Evolutionary conservation across 2,113 vertebrate genomes (phyloP), one percentile per base, ranked within the genome.

Genomic region (Istiophorus platypterus): DNA sequence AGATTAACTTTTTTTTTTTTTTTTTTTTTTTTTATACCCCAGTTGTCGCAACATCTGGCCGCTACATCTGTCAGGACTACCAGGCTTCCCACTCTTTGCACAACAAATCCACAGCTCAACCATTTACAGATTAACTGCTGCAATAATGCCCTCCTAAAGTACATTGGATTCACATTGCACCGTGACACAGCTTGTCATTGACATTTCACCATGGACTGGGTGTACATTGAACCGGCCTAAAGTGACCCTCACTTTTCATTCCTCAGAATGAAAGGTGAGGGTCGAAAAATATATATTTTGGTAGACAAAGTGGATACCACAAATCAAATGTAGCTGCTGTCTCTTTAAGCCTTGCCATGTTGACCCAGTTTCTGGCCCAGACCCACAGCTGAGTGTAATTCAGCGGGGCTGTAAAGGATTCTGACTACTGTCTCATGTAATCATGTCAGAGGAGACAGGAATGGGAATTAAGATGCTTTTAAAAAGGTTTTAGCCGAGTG

Each of bases 291-390:
- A 45, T 34, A 2, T 85, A 37, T 59, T 27, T 61, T 70, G 49
- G 24, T 31, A 54, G 26, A 71, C 22, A 26, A 85, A 82, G 68
- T 68, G 79, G 64, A 72, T 76, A 45, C 58, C 59, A 39, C 22
- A 20, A 54, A 87, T 92, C 80, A 76, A 54, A 64, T 75, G 39
- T 29, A 72, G 56, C 41, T 57, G 64, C 83, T 87, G 84, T 85
- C 81, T 71, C 92, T 92, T 94, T 94, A 93, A 94, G 90, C 72
- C 80, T 84, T 69, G 68, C 89, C 84, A 83, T 57, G 85, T 65
- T 94, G 94, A 94, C 95, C 92, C 93, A 95, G 76, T 93, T 94
- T 93, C 81, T 80, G 82, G 78, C 80, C 76, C 85, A 88, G 88
- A 88, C 89, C 84, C 82, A 84, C 24, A 58, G 85, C 87, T 90